phyloP scores from a whole-genome alignment of 1,140 invertebrate genomes.

The Araneus ventricosus region DNA sequence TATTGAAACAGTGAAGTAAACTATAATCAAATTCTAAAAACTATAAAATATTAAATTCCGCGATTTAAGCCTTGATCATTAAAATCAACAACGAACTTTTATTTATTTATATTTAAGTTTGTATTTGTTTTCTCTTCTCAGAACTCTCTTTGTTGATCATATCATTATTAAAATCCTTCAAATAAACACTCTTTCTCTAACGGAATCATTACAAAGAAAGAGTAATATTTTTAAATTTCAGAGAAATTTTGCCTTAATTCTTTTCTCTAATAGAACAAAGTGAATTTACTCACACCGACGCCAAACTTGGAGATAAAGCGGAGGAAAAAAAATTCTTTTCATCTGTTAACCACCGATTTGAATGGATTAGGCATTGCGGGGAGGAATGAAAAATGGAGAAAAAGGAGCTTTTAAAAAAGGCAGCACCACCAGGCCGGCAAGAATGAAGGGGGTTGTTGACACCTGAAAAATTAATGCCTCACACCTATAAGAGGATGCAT shows the following conservation, averaged over 20 bases:
- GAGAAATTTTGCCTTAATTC: neutral
- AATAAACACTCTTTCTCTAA: no score
- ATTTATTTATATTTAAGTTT: no score
- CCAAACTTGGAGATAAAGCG: neutral
- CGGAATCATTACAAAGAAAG: no score
- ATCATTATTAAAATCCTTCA: no score
- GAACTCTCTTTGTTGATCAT: no score
- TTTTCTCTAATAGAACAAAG: neutral
- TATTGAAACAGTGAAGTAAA: no score
- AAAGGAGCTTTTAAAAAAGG: neutral
- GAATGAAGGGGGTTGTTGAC: slow-evolving; percentile 22
- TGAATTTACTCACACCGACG: neutral
- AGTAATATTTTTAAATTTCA: neutral
- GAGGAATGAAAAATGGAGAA: neutral
- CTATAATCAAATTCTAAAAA: no score
- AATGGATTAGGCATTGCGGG: neutral
- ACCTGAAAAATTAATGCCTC: slow-evolving; percentile 28
- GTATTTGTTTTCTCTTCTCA: no score
- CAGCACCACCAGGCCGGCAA: neutral
- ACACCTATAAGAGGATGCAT: slow-evolving; percentile 17
- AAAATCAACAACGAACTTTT: no score
- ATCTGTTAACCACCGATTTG: neutral
- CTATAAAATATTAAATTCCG: no score
- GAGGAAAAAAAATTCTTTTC: neutral
- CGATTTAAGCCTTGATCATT: no score